Evolutionary conservation across 2,888 invertebrate genomes (phyloP).

Genomic region (Isotomurus palustris): DNA sequence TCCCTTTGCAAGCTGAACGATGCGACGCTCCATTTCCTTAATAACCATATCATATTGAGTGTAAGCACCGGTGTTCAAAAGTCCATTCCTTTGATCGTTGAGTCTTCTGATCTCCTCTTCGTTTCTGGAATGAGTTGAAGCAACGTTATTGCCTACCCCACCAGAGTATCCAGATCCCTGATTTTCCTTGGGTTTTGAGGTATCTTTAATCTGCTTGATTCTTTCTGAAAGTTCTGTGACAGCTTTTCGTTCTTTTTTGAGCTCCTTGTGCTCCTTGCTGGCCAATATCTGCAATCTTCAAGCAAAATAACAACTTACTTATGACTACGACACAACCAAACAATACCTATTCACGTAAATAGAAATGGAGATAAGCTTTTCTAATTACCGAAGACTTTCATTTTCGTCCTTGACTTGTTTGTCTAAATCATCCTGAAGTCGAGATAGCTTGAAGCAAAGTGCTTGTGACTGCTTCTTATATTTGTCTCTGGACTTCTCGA

Average conservation of each 20-base stretch:
- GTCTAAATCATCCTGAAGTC: constrained; percentile 26
- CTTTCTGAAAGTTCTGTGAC: constrained; percentile 22
- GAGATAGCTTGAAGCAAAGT: constrained; percentile 16
- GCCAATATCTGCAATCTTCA: constrained; percentile 34
- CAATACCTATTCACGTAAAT: no score
- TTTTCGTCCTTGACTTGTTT: constrained; percentile 33
- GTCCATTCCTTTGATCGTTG: constrained; percentile 12
- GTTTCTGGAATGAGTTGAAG: neutral
- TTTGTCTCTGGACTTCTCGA: constrained; percentile 20
- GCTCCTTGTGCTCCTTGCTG: constrained; percentile 28
- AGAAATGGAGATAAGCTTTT: no score
- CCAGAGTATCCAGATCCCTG: constrained; percentile 2
- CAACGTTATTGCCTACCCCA: neutral
- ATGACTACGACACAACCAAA: no score
- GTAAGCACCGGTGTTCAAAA: constrained; percentile 27
- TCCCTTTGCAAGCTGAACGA: constrained; percentile 14
- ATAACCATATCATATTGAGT: constrained; percentile 29
- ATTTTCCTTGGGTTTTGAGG: constrained; percentile 6
- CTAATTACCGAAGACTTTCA: constrained; percentile 28
- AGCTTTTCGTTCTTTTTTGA: constrained; percentile 31
- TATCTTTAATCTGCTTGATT: constrained; percentile 3
- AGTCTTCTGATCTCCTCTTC: constrained; percentile 30
- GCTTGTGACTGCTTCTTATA: constrained; percentile 26
- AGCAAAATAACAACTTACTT: neutral
- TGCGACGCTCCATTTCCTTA: constrained; percentile 28